Evolutionary conservation across 2,113 vertebrate species (phyloP).

Genomic region (Python bivittatus): DNA sequence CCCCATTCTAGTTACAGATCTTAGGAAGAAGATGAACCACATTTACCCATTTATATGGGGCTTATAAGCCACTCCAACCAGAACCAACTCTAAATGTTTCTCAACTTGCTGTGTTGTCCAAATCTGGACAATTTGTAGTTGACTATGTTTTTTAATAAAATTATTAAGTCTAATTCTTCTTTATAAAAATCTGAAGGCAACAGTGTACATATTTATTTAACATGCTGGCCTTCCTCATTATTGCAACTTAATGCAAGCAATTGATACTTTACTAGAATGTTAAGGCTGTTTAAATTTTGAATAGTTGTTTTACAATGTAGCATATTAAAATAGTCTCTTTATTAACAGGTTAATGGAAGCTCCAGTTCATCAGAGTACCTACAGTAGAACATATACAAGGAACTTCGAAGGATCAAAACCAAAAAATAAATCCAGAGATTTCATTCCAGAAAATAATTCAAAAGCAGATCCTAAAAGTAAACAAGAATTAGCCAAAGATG

Average conservation of each 20-base stretch:
- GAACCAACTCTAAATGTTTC: too few species aligned
- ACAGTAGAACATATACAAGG: conserved; percentile 49
- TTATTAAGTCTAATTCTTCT: background rate
- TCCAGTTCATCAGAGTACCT: conserved; percentile 68
- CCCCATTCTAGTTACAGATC: too few species aligned
- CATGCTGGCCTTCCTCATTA: background rate
- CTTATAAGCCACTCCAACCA: too few species aligned
- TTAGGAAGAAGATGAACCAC: too few species aligned
- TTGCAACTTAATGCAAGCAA: background rate
- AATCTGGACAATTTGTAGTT: background rate
- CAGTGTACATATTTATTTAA: background rate
- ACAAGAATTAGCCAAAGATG: conserved; percentile 66
- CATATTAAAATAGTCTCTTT: conserved; percentile 26
- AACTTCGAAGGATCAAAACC: conserved; percentile 58
- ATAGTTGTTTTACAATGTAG: conserved; percentile 15
- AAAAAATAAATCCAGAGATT: conserved; percentile 67
- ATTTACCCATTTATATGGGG: too few species aligned
- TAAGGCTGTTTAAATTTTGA: conserved; percentile 1
- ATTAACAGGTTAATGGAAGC: conserved; percentile 68
- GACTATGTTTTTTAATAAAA: background rate
- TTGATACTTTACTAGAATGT: background rate
- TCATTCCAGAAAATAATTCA: conserved; percentile 55
- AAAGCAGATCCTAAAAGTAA: conserved; percentile 65
- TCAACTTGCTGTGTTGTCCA: background rate
- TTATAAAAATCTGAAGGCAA: background rate